Evolutionary conservation across 2,888 invertebrate genomes (phyloP).

Genomic region (Sphinx pinastri): DNA sequence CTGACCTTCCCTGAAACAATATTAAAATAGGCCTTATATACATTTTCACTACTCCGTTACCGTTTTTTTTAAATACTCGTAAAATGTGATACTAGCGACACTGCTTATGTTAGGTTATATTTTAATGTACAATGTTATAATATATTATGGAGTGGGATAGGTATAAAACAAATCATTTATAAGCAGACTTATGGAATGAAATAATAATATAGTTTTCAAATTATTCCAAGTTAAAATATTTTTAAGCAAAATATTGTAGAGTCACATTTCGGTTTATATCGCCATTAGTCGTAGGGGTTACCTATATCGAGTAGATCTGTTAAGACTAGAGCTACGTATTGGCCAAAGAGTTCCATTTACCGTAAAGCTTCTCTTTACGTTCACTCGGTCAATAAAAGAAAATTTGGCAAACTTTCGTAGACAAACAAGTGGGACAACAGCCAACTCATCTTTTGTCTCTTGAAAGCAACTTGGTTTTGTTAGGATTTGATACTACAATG

Average conservation of each 20-base stretch:
- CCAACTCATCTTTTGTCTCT: conserved; percentile 83
- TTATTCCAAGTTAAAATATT: not conserved
- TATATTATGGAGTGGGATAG: not conserved
- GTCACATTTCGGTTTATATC: not conserved
- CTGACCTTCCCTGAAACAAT: conserved; percentile 74
- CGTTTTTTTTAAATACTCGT: not conserved
- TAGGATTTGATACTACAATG: conserved; percentile 70
- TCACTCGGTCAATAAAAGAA: conserved; percentile 80
- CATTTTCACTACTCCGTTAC: not conserved
- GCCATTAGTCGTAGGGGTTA: not conserved
- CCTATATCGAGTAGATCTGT: conserved; percentile 15
- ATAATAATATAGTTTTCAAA: not conserved
- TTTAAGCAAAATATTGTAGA: not conserved
- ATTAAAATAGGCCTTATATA: conserved; percentile 33
- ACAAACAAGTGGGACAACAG: conserved; percentile 81
- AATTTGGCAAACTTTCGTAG: conserved; percentile 82
- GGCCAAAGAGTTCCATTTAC: conserved; percentile 34
- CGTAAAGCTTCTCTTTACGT: conserved; percentile 66
- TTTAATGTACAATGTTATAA: no score
- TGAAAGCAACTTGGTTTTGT: conserved; percentile 75
- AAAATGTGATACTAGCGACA: not conserved
- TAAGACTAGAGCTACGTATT: conserved; percentile 32
- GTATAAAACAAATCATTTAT: not conserved
- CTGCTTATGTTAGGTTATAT: no score
- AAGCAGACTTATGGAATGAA: not conserved